Conservation (phyloP, 2,888 invertebrate genomes). For the Cyaniris semiargus region DNA sequence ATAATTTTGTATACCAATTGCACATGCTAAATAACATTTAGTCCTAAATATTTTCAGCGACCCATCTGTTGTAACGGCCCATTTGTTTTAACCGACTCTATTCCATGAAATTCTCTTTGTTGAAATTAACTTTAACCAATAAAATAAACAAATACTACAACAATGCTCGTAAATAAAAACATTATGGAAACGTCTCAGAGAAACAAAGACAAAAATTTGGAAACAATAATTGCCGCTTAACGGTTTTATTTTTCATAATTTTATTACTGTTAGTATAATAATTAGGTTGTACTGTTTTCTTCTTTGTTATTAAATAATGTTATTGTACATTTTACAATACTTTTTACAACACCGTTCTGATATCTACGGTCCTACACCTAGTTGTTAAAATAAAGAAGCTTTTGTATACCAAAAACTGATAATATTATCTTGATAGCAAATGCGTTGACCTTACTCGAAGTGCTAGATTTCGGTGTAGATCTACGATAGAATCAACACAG, state of each 20-base stretch:
- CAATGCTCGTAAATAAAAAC: background rate
- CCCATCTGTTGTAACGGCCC: background rate
- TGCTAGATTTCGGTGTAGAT: constrained; percentile 59
- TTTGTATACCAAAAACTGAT: background rate
- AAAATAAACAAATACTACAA: background rate
- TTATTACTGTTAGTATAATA: background rate
- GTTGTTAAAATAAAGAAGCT: background rate
- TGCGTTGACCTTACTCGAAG: constrained; percentile 44
- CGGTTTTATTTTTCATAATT: background rate
- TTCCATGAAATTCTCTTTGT: background rate
- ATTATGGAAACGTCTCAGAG: background rate
- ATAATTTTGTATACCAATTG: background rate
- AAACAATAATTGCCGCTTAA: constrained; percentile 2
- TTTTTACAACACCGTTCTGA: background rate
- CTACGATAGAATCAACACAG: constrained; percentile 77
- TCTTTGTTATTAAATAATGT: background rate
- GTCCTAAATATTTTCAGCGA: background rate
- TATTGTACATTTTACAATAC: background rate
- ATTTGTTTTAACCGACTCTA: background rate
- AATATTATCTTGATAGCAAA: constrained; percentile 32
- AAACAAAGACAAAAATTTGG: background rate
- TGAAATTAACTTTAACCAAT: background rate
- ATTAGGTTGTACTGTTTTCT: constrained; percentile 8
- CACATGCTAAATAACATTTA: background rate
- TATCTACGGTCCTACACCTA: background rate